A percentile compares a stretch with the other conserved stretches of the same genome.
phyloP scores from a whole-genome alignment of 2,113 vertebrate genomes.

The Zingel zingel region DNA sequence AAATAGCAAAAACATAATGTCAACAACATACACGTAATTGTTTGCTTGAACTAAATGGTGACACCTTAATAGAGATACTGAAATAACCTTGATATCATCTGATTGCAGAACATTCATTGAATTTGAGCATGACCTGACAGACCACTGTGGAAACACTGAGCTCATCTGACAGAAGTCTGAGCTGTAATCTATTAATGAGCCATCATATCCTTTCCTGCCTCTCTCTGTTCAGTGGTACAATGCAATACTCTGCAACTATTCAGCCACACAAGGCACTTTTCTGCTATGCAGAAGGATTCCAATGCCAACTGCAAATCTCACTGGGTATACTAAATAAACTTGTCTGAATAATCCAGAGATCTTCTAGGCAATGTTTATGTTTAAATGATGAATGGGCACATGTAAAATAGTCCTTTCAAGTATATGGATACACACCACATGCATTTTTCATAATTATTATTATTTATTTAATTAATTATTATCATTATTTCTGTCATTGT shows the following conservation, averaged over 20 bases:
- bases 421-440: too few species aligned
- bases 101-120: slow-evolving; percentile 35
- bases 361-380: background rate
- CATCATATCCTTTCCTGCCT: slow-evolving; percentile 28
- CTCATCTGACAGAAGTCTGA: slow-evolving; percentile 37
- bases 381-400: background rate
- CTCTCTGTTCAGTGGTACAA: slow-evolving; percentile 24
- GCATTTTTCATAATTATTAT: background rate
- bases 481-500: background rate
- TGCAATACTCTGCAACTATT: slow-evolving; percentile 36
- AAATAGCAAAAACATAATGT: background rate
- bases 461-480: too few species aligned
- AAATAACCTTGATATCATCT: slow-evolving; percentile 23
- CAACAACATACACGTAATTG: background rate
- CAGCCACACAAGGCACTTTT: slow-evolving; percentile 13
- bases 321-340: slow-evolving; percentile 35
- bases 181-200: slow-evolving; percentile 50
- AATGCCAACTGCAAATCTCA: slow-evolving; percentile 36
- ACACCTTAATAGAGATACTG: slow-evolving; percentile 4
- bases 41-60: slow-evolving; percentile 7
- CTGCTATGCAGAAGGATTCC: slow-evolving; percentile 6
- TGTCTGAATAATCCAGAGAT: slow-evolving; percentile 31
- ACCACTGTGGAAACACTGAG: slow-evolving; percentile 42
- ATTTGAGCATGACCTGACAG: slow-evolving; percentile 38
- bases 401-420: too few species aligned